Percentiles rank a stretch among this genome's conserved stretches.
These are phyloP conservation scores for Gambelia wislizenii DNA, from an alignment of 2,797 vertebrate species.

Conservation along the genomic window DNA sequence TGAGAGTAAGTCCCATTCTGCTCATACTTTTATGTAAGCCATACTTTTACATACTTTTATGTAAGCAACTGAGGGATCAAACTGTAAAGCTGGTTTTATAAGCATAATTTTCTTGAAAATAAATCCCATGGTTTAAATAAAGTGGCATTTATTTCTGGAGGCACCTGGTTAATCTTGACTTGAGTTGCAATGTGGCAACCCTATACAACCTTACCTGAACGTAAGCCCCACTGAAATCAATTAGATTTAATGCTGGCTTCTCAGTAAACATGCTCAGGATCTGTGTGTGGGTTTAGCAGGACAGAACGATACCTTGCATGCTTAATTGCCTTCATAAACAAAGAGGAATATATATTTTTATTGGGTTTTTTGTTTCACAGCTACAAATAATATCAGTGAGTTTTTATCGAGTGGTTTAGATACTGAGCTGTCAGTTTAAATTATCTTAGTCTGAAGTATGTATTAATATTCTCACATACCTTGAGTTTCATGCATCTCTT, in stretches of 20 bases:
- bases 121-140: background rate
- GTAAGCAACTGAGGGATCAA: background rate
- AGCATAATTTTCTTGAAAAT: background rate
- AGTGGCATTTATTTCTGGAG: background rate
- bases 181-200: background rate
- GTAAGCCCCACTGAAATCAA: background rate
- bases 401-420: conserved; percentile 46
- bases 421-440: conserved; percentile 34
- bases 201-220: background rate
- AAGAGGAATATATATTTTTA: conserved; percentile 26
- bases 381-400: conserved; percentile 40
- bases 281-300: conserved; percentile 13
- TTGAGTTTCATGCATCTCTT: conserved; percentile 40
- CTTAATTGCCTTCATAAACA: conserved; percentile 40
- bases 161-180: background rate
- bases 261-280: background rate
- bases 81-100: background rate
- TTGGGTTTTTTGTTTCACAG: conserved; percentile 60
- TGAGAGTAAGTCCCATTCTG: background rate
- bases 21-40: background rate
- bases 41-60: conserved; percentile 15
- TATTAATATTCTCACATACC: conserved; percentile 14
- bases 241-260: background rate
- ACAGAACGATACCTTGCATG: background rate
- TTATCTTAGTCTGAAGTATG: conserved; percentile 28